Evolutionary conservation across 2,797 vertebrate genomes (phyloP), one percentile per base, ranked within the genome.

Genomic region (Lepus townsendii): DNA sequence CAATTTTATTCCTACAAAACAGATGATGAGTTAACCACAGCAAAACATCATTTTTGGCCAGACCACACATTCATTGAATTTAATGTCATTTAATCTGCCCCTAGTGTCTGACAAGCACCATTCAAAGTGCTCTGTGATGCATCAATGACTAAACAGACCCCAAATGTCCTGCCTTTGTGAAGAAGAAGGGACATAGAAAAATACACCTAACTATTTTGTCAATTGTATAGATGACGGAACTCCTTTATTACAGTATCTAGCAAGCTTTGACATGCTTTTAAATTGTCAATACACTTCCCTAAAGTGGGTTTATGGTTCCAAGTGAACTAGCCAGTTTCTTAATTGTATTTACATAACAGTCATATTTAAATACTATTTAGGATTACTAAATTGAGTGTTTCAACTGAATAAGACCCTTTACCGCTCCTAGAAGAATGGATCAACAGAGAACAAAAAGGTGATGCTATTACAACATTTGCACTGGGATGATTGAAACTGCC

Each of bases 401-500:
- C 32, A 32, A 60, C 52, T 82, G 26, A 87, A 69, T 20, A 6
- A 57, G 26, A n/a, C 26, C 13, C 11, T 77, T 72, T 8, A 16
- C 3, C 35, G 52, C 42, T 19, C 50, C 79, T 17, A 76, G 47
- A 79, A 69, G 52, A 77, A 73, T 75, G 65, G 42, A 38, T 30
- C 13, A 57, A 77, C 24, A 80, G 20, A 19, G 12, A 89, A 66
- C 86, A 57, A 63, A 79, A 76, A 38, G 17, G 9, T 14, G 91
- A 65, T 82, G 4, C 93, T 24, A 42, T 98, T 97, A 99, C 99
- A 98, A 94, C 63, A 97, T 95, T 91, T 83, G 91, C 83, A 97
- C 98, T 1, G 99, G 99, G 19, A 98, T 98, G 97, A 99, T 98
- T 96, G 99, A 99, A 83, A 99, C 97, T 12, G 99, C 99, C 98